These are phyloP conservation scores for Clamator glandarius DNA, from an alignment of 2,797 vertebrate species.

Conservation along the genomic window DNA sequence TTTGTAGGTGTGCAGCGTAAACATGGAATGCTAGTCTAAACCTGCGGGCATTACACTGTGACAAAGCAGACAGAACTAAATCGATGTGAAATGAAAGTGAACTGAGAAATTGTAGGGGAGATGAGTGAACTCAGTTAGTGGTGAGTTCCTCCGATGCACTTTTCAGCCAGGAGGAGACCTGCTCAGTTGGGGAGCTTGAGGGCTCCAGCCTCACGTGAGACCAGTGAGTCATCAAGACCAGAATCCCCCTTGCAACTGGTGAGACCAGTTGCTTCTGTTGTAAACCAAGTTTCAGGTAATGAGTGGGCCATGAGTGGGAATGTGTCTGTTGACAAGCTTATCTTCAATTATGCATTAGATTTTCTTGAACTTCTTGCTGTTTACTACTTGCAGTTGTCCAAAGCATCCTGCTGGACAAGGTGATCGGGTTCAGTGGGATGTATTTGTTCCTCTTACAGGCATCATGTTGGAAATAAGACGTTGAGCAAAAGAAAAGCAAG, in stretches of 20 bases:
- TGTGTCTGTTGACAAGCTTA: not conserved
- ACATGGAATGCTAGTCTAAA: not conserved
- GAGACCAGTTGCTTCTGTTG: not conserved
- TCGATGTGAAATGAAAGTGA: not conserved
- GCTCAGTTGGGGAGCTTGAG: not conserved
- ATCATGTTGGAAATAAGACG: not conserved
- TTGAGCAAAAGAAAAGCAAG: slow-evolving; percentile 12
- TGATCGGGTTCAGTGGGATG: not conserved
- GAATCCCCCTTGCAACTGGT: not conserved
- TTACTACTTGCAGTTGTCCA: not conserved
- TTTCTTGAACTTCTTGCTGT: not conserved
- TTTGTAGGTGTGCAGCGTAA: not conserved
- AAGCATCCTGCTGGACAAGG: not conserved
- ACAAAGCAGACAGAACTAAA: not conserved
- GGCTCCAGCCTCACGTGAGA: not conserved
- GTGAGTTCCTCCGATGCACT: not conserved
- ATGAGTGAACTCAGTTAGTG: not conserved
- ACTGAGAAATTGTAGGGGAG: not conserved
- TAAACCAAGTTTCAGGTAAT: not conserved
- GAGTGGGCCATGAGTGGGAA: not conserved
- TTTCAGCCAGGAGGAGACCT: not conserved
- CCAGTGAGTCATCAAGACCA: not conserved
- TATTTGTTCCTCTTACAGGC: not conserved
- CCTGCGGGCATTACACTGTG: not conserved
- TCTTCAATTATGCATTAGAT: not conserved